Evolutionary conservation across 2,888 invertebrate species (phyloP).

Genomic region (Pyrocoelia pectoralis): DNA sequence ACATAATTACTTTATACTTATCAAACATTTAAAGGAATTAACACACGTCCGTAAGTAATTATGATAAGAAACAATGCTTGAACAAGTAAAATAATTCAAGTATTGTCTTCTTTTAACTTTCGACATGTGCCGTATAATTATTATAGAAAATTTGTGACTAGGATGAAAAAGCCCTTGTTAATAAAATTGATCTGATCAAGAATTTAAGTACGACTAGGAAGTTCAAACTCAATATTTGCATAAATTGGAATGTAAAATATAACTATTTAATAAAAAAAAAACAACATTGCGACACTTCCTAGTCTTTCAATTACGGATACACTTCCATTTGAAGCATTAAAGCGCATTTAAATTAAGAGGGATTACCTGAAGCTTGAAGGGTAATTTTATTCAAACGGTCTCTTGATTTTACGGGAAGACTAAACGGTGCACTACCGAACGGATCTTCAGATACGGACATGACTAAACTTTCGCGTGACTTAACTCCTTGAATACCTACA

Average conservation of each 20-base stretch:
- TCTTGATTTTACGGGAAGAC: conserved; percentile 66
- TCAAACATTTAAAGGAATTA: background rate
- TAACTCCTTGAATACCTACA: conserved; percentile 71
- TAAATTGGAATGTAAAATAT: background rate
- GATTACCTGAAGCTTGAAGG: conserved; percentile 61
- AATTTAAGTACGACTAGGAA: conserved; percentile 23
- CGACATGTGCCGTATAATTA: too few species aligned
- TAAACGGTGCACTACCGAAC: conserved; percentile 85
- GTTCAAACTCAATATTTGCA: background rate
- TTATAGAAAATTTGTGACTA: conserved; percentile 30
- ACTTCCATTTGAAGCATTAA: background rate
- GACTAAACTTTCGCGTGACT: conserved; percentile 73
- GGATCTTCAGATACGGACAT: conserved; percentile 78
- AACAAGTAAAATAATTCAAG: too few species aligned
- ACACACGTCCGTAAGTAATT: too few species aligned
- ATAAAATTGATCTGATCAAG: background rate
- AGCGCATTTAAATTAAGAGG: conserved; percentile 42
- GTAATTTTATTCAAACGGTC: conserved; percentile 52
- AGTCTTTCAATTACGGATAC: background rate
- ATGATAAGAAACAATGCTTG: too few species aligned
- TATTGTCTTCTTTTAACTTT: too few species aligned
- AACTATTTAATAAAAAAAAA: background rate
- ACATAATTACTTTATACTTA: background rate
- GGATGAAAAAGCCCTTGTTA: conserved; percentile 30
- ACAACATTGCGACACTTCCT: background rate